phyloP scores from a whole-genome alignment of 1,140 invertebrate species.

The Idris sp. region DNA sequence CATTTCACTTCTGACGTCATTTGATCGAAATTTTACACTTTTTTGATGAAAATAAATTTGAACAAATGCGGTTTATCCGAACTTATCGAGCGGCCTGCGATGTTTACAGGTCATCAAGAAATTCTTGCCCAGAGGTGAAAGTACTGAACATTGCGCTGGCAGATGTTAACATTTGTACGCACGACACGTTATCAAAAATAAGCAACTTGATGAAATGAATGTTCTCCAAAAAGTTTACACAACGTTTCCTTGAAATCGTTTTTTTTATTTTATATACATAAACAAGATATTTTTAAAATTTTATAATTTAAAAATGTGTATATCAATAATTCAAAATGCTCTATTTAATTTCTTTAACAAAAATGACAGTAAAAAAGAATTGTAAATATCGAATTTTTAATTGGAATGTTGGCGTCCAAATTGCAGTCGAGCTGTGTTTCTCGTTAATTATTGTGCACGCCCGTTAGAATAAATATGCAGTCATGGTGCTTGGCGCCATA shows the following conservation, averaged over 20 bases:
- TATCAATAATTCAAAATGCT: no score
- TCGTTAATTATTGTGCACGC: slow-evolving; percentile 28
- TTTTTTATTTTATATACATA: no score
- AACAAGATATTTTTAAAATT: no score
- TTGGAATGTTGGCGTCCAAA: slow-evolving; percentile 15
- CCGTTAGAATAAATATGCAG: slow-evolving; percentile 38
- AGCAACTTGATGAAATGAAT: no score
- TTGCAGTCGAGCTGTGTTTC: slow-evolving; percentile 20
- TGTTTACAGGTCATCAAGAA: slow-evolving; percentile 47
- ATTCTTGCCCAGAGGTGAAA: slow-evolving; percentile 52
- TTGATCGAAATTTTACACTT: slow-evolving; percentile 34
- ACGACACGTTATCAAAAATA: slow-evolving; percentile 30
- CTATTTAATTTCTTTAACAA: no score
- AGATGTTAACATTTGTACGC: slow-evolving; percentile 30
- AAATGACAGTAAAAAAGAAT: no score
- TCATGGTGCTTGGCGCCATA: slow-evolving; percentile 14
- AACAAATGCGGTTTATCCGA: slow-evolving; percentile 6
- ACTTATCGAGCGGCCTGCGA: slow-evolving; percentile 33
- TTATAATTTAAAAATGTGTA: no score
- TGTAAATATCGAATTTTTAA: slow-evolving; percentile 15
- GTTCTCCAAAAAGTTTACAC: no score
- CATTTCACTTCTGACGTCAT: slow-evolving; percentile 62
- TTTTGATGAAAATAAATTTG: no score
- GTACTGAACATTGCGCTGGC: slow-evolving; percentile 32
- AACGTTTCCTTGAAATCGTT: no score